phyloP scores from a whole-genome alignment of 2,888 invertebrate species.

The Temnothorax unifasciatus region DNA sequence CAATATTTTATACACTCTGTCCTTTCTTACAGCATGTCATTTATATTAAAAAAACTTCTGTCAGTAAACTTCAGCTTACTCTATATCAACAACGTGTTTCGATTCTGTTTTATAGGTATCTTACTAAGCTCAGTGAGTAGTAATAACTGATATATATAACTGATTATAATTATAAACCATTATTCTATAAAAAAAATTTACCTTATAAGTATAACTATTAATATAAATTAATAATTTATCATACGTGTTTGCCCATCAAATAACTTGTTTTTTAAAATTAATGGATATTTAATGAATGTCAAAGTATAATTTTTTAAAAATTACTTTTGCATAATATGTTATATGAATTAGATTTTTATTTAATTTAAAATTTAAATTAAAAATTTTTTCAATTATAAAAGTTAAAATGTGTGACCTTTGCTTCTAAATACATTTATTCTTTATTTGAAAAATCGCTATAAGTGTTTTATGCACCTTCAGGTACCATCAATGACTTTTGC shows the following conservation, averaged over 20 bases:
- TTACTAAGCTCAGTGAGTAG: constrained; percentile 69
- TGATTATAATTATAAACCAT: background rate
- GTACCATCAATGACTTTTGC: constrained; percentile 1
- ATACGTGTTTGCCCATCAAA: background rate
- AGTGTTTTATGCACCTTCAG: background rate
- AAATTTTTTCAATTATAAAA: background rate
- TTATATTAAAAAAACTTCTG: constrained; percentile 66
- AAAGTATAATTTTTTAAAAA: background rate
- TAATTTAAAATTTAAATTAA: background rate
- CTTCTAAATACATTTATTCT: background rate
- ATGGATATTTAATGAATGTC: background rate
- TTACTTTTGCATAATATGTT: background rate
- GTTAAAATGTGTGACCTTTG: background rate
- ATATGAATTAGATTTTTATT: constrained; percentile 2
- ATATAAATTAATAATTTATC: background rate
- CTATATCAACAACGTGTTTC: constrained; percentile 72
- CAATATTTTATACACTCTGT: background rate
- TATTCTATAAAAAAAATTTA: background rate
- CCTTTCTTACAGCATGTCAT: constrained; percentile 52
- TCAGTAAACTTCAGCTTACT: constrained; percentile 69
- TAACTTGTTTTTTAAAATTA: background rate
- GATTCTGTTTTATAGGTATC: constrained; percentile 75
- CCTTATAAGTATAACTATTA: background rate
- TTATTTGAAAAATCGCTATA: background rate
- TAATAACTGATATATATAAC: background rate